Evolutionary conservation across 64 coral and sea anemone genomes (phyloP), one percentile per base, ranked within the genome.

Genomic region (Porites australiensis): DNA sequence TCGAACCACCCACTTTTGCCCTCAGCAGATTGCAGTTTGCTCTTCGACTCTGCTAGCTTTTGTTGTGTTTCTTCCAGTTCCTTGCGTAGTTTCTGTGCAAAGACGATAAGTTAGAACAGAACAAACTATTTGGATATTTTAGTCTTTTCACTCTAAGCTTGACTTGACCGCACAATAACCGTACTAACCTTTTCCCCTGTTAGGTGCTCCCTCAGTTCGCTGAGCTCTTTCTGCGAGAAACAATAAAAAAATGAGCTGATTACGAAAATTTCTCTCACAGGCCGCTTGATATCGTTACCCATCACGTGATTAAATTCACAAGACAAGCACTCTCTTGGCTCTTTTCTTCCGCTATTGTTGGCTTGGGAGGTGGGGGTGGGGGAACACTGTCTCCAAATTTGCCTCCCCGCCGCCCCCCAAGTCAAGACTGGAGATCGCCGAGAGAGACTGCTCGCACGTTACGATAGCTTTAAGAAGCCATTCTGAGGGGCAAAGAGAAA

Each of bases 1-100:
- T 98, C 94, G 91, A 96, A 98, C 97, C 97, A 98, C 49, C 97
- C 91, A 70, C 91, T 91, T 48, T 98, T 98, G 83, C 88, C 93
- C 59, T 98, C 97, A 15, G 85, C 53, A 58, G 97, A 93, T 23
- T 95, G 88, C 5, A 98, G 88, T 83, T 94, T 93, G 46, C 83
- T 53, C 77, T 93, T 98, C 9, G 61, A 66, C 20, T 98, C 97
- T 10, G 60, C 63, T 2, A 96, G 19, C 46, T 94, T 93, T 44
- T 94, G 90, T 43, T 98, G 94, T 4, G 86, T 44, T 7, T 98
- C 97, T 9, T 98, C 97, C 4, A 93, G 65, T 82, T 98, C 94
- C 64, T 98, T 98, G 66, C 91, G 90, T 18, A 98, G 49, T 98
- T 98, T 98, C 97, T 98, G 73, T 19, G 13, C 72, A 59, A 13